Evolutionary conservation across 2,797 vertebrate genomes (phyloP), one percentile per base, ranked within the genome.

Genomic region (Chelon auratus): DNA sequence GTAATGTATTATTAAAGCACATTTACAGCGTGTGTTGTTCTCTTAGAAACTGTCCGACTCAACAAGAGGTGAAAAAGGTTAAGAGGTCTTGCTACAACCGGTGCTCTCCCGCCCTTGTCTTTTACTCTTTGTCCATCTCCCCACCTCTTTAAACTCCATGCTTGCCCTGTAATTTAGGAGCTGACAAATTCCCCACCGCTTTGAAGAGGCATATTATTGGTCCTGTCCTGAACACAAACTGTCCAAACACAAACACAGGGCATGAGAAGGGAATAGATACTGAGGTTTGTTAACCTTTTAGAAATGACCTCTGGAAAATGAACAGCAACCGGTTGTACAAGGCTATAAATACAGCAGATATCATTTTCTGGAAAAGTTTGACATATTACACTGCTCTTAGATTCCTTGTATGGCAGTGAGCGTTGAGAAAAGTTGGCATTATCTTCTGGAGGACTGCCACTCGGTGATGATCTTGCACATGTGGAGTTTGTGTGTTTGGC

Each of bases 181-280:
- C 72, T 75, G 75, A 75, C 67, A 85, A 43, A 85, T 82, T 82
- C 68, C 57, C 14, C 14, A 68, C 64, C 55, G 42, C 66, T 85
- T 51, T 81, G 59, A 79, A 68, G 58, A 40, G 51, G 50, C 43
- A 55, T 22, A 43, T 33, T 58, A 75, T 24, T 12, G 42, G 55
- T 54, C 18, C 26, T 61, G 37, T 42, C 17, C 20, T 20, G 40
- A 68, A 71, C 18, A 26, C 33, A 62, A 57, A 36, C 10, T 58
- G 33, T 39, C 15, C 36, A 55, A 70, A 71, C 24, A 66, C n/a
- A 75, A 78, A 72, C 37, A 74, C 50, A 51, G 39, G 15, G 54
- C 51, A 26, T 30, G 17, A 60, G 17, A 10, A 47, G 33, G 9
- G 9, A 63, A 56, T 2, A 20, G 6, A 57, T n/a, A 55, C 26